Evolutionary conservation across 2,888 invertebrate genomes (phyloP), one percentile per base, ranked within the genome.

Genomic region (Mellilla xanthometata): DNA sequence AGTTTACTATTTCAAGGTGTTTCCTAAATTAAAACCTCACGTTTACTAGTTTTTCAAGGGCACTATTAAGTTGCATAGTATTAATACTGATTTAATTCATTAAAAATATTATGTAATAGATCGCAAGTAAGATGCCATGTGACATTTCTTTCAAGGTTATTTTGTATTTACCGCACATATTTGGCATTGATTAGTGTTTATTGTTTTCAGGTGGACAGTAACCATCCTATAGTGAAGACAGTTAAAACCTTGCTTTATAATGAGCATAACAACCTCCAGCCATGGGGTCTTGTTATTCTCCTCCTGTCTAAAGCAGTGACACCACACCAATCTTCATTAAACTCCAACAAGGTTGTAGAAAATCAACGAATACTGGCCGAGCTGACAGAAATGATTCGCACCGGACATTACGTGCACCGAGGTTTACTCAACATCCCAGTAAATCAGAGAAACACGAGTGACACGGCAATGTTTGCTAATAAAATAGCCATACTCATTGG

Each of bases 361-460:
- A 78, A 83, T 49, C 93, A 88, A 62, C 59, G 90, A 49, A 80
- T 86, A 60, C 72, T 90, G 0, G 90, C 90, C 0, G 90, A 97
- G 83, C 92, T 96, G 9, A 95, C 95, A 0, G 97, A 97, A 88
- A 95, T 97, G 95, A 96, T 97, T 49, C 91, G 96, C 55, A 96
- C 96, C 0, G 95, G 96, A 39, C 94, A 95, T 69, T 91, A 96
- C 29, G 93, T 97, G 7, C 97, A 97, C 75, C 91, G 93, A 76
- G 94, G 90, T 1, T 51, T 90, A 3, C 58, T 90, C n/a, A 90
- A 90, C 54, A 76, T 88, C 55, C 72, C 81, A 0, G 40, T 67
- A 1, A 90, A 91, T 58, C 81, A 91, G 24, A 81, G 91, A 56
- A 72, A 86, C 8, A 81, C 88, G 12, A 91, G 91, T 38, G 92